Conservation (phyloP, 1,140 invertebrate genomes). For the Trachymyrmex cornetzi region DNA sequence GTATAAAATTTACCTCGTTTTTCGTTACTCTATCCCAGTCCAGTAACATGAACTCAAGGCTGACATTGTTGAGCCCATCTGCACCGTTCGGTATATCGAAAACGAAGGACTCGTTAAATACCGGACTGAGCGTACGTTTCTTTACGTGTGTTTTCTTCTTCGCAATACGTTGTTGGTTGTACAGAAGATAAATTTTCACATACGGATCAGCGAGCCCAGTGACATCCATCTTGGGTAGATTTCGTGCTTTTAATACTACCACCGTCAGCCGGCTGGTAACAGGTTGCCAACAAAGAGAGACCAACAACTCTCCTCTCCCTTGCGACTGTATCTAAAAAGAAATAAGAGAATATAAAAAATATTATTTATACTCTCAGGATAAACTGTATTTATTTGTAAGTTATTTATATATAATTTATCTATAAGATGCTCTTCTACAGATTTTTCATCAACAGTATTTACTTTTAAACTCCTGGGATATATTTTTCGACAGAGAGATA, state of each 20-base stretch:
- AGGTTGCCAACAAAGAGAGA: conserved; percentile 98
- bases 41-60: conserved; percentile 96
- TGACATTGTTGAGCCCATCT: conserved; percentile 95
- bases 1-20: conserved; percentile 92
- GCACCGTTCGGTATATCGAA: conserved; percentile 93
- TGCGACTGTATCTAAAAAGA: conserved; percentile 92
- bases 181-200: conserved; percentile 98
- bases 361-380: background rate
- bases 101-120: conserved; percentile 99
- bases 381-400: background rate
- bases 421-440: too few relatives aligned
- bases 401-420: too few relatives aligned
- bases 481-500: conserved; percentile 93
- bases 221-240: conserved; percentile 98
- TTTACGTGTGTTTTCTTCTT: conserved; percentile 99
- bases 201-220: conserved; percentile 97
- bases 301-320: conserved; percentile 95
- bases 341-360: background rate
- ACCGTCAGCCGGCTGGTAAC: conserved; percentile 95
- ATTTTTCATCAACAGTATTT: conserved; percentile 61
- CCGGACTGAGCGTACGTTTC: conserved; percentile 98
- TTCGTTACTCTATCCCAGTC: conserved; percentile 99
- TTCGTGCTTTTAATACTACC: conserved; percentile 96
- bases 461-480: conserved; percentile 95
- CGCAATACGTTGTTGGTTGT: conserved; percentile 98